Evolutionary conservation across 1,140 invertebrate genomes (phyloP).

Genomic region (Drosophila mayri): DNA sequence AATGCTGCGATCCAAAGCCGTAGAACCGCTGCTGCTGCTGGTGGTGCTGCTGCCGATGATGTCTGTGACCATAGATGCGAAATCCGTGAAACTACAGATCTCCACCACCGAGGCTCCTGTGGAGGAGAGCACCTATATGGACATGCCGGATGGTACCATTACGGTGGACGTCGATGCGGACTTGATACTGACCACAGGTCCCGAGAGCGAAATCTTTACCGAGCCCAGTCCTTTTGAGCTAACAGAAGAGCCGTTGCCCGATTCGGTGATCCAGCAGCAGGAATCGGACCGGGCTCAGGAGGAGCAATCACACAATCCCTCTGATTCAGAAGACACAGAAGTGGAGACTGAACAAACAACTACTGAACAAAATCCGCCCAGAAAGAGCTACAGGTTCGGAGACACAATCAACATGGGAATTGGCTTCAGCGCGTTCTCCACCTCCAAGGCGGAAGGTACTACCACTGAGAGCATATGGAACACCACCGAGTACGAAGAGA

Average conservation of each 20-base stretch:
- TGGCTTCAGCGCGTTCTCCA: neutral
- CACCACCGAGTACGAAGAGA: conserved; percentile 10
- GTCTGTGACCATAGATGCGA: conserved; percentile 5
- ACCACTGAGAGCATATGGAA: neutral
- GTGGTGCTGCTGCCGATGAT: conserved; percentile 5
- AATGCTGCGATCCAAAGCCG: conserved; percentile 28
- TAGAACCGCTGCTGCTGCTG: neutral
- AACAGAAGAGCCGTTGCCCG: conserved; percentile 60
- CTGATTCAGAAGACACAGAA: neutral
- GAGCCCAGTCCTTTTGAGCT: neutral
- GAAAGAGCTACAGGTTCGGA: conserved; percentile 1
- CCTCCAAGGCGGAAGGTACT: neutral
- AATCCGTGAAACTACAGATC: no score
- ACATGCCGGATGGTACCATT: conserved; percentile 17
- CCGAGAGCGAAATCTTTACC: conserved; percentile 33
- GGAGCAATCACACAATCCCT: neutral
- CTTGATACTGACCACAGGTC: conserved; percentile 49
- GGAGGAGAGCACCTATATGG: conserved; percentile 27
- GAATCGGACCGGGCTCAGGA: neutral
- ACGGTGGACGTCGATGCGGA: conserved; percentile 51
- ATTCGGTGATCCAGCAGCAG: conserved; percentile 37
- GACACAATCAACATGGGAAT: conserved; percentile 1
- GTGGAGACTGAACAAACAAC: neutral
- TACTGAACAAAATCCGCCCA: neutral
- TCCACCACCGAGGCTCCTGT: neutral